A percentile compares a stretch with the other conserved stretches of the same genome.
Conservation (phyloP, 2,797 vertebrate genomes). For the Eulemur albifrons region DNA sequence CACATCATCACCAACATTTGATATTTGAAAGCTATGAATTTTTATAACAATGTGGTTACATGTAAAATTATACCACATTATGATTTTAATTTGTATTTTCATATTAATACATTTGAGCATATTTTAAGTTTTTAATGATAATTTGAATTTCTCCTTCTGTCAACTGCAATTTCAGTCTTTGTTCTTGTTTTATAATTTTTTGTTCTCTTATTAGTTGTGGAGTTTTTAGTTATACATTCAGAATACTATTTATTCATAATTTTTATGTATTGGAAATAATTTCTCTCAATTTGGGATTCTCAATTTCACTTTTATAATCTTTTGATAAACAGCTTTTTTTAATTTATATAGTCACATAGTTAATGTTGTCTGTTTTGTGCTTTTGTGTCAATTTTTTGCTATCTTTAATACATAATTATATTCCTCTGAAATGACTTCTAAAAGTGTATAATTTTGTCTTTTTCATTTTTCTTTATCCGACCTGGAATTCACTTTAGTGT, state of each 20-base stretch:
- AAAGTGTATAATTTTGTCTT: not conserved
- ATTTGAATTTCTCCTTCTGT: not conserved
- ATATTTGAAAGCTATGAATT: conserved; percentile 35
- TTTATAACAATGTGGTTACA: not conserved
- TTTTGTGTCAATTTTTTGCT: not conserved
- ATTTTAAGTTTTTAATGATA: not conserved
- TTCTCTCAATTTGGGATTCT: not conserved
- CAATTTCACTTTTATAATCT: not conserved
- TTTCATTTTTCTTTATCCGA: not conserved
- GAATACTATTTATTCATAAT: not conserved
- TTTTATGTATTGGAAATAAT: not conserved
- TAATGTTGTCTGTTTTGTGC: not conserved
- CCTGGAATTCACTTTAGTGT: not conserved
- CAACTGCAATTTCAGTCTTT: not conserved
- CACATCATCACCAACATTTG: conserved; percentile 20
- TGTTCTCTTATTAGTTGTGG: not conserved
- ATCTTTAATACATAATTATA: not conserved
- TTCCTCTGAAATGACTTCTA: not conserved
- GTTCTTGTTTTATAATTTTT: not conserved
- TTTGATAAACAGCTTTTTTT: not conserved
- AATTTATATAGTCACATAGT: not conserved
- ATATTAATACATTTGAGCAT: not conserved
- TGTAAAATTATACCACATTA: not conserved
- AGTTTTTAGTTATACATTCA: not conserved
- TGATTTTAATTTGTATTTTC: not conserved